These are phyloP conservation scores for Megalopta genalis DNA, from an alignment of 1,140 invertebrate species.

Conservation along the genomic window DNA sequence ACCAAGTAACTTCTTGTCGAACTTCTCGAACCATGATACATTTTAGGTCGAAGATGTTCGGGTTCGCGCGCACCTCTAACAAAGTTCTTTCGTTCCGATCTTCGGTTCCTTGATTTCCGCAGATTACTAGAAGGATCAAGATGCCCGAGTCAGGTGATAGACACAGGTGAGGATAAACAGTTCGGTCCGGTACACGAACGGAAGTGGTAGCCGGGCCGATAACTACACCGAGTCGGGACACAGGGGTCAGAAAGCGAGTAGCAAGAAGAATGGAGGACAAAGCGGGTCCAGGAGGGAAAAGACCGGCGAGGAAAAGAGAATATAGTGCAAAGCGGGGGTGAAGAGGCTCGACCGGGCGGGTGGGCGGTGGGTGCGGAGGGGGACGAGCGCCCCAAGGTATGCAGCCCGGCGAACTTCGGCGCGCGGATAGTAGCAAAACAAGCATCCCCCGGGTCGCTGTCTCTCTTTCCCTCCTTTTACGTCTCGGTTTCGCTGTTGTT, in stretches of 20 bases:
- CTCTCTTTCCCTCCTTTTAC: constrained; percentile 42
- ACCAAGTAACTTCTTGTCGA: no score
- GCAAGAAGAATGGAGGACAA: constrained; percentile 19
- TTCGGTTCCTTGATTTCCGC: no score
- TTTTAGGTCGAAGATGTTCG: no score
- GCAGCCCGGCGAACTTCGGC: constrained; percentile 66
- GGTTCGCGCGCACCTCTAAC: no score
- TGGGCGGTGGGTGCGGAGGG: not conserved
- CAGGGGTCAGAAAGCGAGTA: not conserved
- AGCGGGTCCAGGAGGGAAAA: not conserved
- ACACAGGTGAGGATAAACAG: constrained; percentile 40
- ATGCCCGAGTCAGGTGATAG: no score
- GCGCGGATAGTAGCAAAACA: constrained; percentile 69
- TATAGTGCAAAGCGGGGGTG: constrained; percentile 10
- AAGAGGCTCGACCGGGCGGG: constrained; percentile 36
- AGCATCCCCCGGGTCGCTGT: constrained; percentile 55
- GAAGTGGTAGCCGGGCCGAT: constrained; percentile 2
- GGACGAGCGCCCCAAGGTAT: constrained; percentile 64
- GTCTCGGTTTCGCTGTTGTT: constrained; percentile 69
- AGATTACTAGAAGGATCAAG: no score
- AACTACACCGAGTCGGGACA: constrained; percentile 7
- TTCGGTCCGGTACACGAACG: not conserved
- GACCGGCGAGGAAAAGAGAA: not conserved
- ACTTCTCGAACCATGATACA: no score
- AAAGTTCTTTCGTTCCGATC: no score